These are phyloP conservation scores for Oncorhynchus gorbuscha DNA, from an alignment of 2,113 vertebrate species.

Conservation along the genomic window DNA sequence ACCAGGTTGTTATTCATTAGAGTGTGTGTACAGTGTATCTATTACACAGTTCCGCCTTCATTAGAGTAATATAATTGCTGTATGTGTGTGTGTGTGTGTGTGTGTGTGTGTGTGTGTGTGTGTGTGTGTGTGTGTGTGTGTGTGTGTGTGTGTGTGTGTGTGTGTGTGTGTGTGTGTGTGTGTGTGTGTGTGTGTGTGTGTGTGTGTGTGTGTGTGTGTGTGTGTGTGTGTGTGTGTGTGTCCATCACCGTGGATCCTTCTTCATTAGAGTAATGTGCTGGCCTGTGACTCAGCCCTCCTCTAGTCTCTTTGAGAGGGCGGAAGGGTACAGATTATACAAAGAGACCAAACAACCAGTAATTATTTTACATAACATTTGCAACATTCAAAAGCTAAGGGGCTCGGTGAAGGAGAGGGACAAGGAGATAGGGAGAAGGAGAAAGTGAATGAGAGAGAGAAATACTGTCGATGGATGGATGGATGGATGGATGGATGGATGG, in stretches of 20 bases:
- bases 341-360: constrained; percentile 26
- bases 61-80: background rate
- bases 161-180: background rate
- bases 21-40: no score
- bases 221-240: background rate
- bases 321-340: background rate
- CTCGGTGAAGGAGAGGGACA: background rate
- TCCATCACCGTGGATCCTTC: background rate
- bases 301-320: background rate
- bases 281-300: constrained; percentile 1
- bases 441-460: no score
- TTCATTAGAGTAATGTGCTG: constrained; percentile 9
- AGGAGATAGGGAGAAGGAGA: background rate
- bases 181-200: no score
- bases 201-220: background rate
- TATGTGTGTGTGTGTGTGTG: background rate
- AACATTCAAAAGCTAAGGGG: constrained; percentile 4
- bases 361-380: constrained; percentile 38
- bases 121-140: background rate
- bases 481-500: no score
- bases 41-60: background rate
- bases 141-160: background rate
- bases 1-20: no score
- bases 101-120: no score
- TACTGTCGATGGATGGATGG: no score